Conservation (phyloP, 2,113 vertebrate genomes). For the Dunckerocampus dactyliophorus region DNA sequence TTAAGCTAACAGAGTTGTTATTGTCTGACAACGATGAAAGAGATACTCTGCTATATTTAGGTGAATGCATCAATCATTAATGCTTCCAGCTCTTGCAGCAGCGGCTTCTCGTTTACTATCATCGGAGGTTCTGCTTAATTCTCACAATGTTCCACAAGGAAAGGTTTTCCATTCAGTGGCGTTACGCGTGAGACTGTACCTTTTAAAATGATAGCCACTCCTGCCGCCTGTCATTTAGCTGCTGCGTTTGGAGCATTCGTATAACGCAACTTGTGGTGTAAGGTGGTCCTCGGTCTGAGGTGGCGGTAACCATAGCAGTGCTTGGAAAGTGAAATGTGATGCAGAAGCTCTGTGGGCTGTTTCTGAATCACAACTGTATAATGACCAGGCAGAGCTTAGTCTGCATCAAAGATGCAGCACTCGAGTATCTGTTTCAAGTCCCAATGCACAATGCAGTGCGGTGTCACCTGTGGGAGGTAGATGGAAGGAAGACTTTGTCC, state of each 20-base stretch:
- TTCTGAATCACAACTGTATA: conserved; percentile 76
- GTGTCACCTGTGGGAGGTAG: conserved; percentile 38
- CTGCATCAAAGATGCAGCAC: conserved; percentile 72
- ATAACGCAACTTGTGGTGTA: conserved; percentile 17
- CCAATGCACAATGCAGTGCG: conserved; percentile 34
- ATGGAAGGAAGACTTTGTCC: no score
- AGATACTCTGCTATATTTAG: conserved; percentile 52
- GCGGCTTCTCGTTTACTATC: not conserved
- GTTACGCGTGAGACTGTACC: not conserved
- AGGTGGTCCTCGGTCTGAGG: conserved; percentile 68
- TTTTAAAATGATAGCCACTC: not conserved
- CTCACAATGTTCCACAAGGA: not conserved
- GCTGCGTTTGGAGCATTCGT: conserved; percentile 47
- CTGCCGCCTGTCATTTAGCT: not conserved
- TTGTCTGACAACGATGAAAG: conserved; percentile 25
- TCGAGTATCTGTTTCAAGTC: conserved; percentile 63
- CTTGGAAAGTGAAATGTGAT: conserved; percentile 79
- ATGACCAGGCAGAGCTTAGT: conserved; percentile 61
- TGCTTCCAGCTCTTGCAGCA: conserved; percentile 34
- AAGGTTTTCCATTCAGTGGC: not conserved
- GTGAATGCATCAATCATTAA: conserved; percentile 55
- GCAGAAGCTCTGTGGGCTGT: conserved; percentile 53
- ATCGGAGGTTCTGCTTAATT: not conserved
- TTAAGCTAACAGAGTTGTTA: conserved; percentile 12
- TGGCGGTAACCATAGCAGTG: conserved; percentile 73